phyloP scores from a whole-genome alignment of 2,888 invertebrate genomes.

The Dolichomitus sp. region DNA sequence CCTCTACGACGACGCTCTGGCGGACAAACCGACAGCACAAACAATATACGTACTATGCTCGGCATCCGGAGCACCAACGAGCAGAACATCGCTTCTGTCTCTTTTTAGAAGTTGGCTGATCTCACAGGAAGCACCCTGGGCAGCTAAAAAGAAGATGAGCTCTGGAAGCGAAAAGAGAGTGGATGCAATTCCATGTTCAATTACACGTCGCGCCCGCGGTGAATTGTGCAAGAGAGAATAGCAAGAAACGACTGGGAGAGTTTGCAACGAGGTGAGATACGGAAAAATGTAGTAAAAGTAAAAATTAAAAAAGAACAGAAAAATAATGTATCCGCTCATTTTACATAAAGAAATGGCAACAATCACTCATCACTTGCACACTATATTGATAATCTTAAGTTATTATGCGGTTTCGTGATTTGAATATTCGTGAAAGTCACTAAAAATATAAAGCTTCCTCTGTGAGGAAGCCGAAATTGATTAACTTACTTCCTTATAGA shows the following conservation, averaged over 20 bases:
- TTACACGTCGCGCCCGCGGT: constrained; percentile 74
- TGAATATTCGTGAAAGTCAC: no score
- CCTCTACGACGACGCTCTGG: constrained; percentile 25
- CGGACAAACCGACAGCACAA: constrained; percentile 37
- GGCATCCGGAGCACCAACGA: constrained; percentile 45
- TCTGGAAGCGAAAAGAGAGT: constrained; percentile 56
- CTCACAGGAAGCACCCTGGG: constrained; percentile 62
- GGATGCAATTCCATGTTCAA: constrained; percentile 77
- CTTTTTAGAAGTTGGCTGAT: constrained; percentile 17
- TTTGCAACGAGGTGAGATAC: constrained; percentile 18
- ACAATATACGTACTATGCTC: constrained; percentile 31
- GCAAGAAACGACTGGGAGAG: constrained; percentile 25
- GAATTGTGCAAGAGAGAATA: constrained; percentile 53
- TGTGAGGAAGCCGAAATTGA: no score
- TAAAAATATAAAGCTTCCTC: no score
- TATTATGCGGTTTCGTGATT: no score
- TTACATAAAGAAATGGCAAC: neutral
- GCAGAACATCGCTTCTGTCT: constrained; percentile 24
- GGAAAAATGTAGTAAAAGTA: neutral
- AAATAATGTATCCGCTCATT: neutral
- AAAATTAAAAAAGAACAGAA: neutral
- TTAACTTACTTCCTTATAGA: no score
- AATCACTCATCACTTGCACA: neutral
- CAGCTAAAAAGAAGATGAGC: constrained; percentile 61
- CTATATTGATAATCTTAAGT: neutral